Evolutionary conservation across 2,797 vertebrate genomes (phyloP).

Genomic region (Danionella dracula): DNA sequence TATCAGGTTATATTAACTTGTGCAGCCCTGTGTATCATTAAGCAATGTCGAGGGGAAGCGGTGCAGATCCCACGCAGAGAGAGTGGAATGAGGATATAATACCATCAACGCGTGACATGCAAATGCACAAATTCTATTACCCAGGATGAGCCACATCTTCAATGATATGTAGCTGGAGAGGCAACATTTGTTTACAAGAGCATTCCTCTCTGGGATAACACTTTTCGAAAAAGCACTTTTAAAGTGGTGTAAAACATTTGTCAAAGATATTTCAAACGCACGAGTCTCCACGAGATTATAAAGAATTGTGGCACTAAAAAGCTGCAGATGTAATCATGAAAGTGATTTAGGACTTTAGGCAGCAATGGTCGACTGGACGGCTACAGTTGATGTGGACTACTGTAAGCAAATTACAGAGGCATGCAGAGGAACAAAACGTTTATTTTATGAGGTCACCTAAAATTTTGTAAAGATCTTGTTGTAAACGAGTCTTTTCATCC

Average conservation of each 20-base stretch:
- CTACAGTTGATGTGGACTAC: too few relatives aligned
- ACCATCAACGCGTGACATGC: background rate
- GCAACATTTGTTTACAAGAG: background rate
- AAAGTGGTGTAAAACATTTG: background rate
- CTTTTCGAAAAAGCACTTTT: background rate
- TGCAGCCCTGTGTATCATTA: conserved; percentile 1
- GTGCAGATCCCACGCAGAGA: background rate
- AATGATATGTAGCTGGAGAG: background rate
- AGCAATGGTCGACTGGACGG: too few relatives aligned
- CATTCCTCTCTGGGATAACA: background rate
- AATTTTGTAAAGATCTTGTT: too few relatives aligned
- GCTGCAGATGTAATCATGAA: too few relatives aligned
- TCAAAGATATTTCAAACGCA: background rate
- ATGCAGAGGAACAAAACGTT: too few relatives aligned
- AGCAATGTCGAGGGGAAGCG: background rate
- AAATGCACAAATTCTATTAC: background rate
- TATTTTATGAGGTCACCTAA: too few relatives aligned
- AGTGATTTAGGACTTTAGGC: too few relatives aligned
- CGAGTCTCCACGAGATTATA: background rate
- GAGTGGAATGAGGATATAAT: background rate
- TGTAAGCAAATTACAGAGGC: too few relatives aligned
- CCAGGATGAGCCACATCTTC: background rate
- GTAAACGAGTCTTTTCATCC: too few relatives aligned
- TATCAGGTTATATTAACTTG: background rate
- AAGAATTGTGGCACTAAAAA: too few relatives aligned